Evolutionary conservation across 2,113 vertebrate genomes (phyloP).

Genomic region (Gracilinanus agilis): DNA sequence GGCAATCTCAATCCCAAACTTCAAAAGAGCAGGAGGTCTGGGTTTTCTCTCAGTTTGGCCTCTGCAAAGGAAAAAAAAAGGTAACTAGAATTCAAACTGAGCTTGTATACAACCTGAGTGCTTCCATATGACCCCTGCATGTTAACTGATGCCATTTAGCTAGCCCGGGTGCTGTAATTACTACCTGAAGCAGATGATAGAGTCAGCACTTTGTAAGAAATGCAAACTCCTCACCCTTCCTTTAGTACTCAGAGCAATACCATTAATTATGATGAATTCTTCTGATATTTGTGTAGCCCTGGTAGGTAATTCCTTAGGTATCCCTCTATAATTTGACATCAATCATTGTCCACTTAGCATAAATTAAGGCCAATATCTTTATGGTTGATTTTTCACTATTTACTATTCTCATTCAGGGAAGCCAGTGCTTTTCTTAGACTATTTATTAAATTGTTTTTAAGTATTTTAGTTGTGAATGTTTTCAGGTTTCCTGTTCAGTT

Average conservation of each 20-base stretch:
- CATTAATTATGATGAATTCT: constrained; percentile 75
- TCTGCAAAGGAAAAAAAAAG: not conserved
- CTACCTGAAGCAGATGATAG: constrained; percentile 68
- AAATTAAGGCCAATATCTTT: constrained; percentile 64
- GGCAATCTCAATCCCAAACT: not conserved
- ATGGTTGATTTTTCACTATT: constrained; percentile 35
- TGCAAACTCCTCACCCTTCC: constrained; percentile 46
- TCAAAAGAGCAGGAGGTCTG: not conserved
- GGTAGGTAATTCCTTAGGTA: constrained; percentile 45
- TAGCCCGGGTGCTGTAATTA: constrained; percentile 58
- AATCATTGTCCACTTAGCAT: constrained; percentile 73
- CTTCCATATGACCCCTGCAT: constrained; percentile 46
- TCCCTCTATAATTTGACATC: constrained; percentile 57
- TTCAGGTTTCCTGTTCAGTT: not conserved
- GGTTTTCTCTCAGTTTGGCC: not conserved
- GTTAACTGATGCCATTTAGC: constrained; percentile 61
- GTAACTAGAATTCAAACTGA: not conserved
- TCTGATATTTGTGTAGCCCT: constrained; percentile 47
- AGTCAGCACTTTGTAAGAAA: constrained; percentile 74
- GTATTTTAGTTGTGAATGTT: not conserved
- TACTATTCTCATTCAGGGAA: constrained; percentile 31
- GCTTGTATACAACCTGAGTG: not conserved
- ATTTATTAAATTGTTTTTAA: constrained; percentile 48
- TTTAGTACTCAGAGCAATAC: constrained; percentile 37
- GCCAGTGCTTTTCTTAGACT: constrained; percentile 58